Conservation (phyloP, 2,113 vertebrate genomes). For the Rhinoderma darwinii region DNA sequence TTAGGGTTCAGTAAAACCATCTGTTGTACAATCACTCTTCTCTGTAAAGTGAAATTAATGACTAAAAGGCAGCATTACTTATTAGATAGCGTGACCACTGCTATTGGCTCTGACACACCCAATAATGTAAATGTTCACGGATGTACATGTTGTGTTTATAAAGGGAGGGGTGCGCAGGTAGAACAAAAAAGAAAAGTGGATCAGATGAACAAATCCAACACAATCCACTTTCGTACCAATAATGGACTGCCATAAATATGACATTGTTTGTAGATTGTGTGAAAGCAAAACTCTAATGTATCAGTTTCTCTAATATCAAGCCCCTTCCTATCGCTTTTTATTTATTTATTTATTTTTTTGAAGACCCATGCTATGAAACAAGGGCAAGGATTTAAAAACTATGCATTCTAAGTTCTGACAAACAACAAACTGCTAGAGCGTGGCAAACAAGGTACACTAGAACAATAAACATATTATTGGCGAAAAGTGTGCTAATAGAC, state of each 20-base stretch:
- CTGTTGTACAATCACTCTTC: neutral
- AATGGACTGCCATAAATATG: neutral
- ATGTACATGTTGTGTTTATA: neutral
- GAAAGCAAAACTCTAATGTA: no score
- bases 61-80: neutral
- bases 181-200: neutral
- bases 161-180: neutral
- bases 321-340: no score
- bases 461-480: no score
- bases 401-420: no score
- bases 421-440: no score
- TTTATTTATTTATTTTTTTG: no score
- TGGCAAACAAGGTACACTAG: no score
- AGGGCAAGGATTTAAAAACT: no score
- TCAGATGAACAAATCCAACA: neutral
- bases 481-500: no score
- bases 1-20: constrained; percentile 1
- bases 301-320: no score
- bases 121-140: neutral
- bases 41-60: neutral
- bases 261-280: neutral
- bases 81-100: neutral
- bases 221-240: neutral
- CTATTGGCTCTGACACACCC: neutral
- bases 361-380: no score